phyloP scores from a whole-genome alignment of 2,888 invertebrate genomes.

The Phoenoteleia sp. region DNA sequence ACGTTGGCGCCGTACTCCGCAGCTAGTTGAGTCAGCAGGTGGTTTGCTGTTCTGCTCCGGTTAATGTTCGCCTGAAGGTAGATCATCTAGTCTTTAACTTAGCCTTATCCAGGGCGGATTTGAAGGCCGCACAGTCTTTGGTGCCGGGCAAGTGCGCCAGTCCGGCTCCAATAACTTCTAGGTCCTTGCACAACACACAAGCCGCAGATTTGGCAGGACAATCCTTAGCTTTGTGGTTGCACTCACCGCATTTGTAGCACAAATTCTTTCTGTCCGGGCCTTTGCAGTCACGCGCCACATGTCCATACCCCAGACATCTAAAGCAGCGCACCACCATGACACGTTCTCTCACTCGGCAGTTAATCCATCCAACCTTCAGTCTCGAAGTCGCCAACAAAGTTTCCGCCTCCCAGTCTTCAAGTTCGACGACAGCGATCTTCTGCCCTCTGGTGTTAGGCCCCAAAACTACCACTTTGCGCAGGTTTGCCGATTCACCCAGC shows the following conservation, averaged over 20 bases:
- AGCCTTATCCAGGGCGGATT: constrained; percentile 43
- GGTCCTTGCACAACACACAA: constrained; percentile 10
- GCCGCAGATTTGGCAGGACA: not conserved
- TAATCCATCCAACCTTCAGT: constrained; percentile 14
- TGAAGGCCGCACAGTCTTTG: constrained; percentile 7
- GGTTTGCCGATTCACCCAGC: not conserved
- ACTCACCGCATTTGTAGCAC: constrained; percentile 13
- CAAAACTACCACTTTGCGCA: not conserved
- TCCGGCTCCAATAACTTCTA: not conserved
- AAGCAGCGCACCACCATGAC: not conserved
- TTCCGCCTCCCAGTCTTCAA: constrained; percentile 1
- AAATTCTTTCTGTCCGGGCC: constrained; percentile 8
- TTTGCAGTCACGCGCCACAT: constrained; percentile 17
- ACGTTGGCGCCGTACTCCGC: constrained; percentile 28
- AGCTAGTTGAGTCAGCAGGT: constrained; percentile 41
- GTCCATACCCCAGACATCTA: constrained; percentile 29
- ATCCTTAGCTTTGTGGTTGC: constrained; percentile 9
- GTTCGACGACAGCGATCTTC: constrained; percentile 22
- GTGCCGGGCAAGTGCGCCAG: constrained; percentile 46
- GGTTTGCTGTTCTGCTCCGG: constrained; percentile 52
- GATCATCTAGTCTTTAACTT: constrained; percentile 4
- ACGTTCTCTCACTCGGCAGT: constrained; percentile 23
- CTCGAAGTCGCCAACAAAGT: not conserved
- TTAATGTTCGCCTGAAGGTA: constrained; percentile 68
- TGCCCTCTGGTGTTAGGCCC: not conserved